A percentile compares a stretch with the other conserved stretches of the same genome.
Evolutionary conservation across 2,888 invertebrate species (phyloP).

Genomic region (Dilophus febrilis): DNA sequence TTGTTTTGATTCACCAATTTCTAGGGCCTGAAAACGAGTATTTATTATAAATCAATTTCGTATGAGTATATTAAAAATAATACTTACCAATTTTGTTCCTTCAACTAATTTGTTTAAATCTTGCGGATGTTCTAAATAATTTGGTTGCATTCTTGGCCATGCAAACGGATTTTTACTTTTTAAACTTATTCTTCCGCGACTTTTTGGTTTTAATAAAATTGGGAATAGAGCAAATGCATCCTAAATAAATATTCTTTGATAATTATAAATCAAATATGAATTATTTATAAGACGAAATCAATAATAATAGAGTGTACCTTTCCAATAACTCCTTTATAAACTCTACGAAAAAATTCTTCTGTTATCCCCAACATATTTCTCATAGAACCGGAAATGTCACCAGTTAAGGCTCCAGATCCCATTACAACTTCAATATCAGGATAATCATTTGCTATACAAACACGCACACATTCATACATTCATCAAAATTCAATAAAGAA

Average conservation of each 20-base stretch:
- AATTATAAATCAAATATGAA: not conserved
- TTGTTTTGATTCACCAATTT: not conserved
- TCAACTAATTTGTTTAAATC: constrained; percentile 59
- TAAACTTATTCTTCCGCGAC: constrained; percentile 53
- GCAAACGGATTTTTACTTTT: constrained; percentile 53
- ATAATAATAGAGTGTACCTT: no score
- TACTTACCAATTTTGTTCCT: constrained; percentile 49
- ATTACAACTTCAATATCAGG: constrained; percentile 70
- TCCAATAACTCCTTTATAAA: constrained; percentile 21
- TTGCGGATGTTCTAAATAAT: constrained; percentile 56
- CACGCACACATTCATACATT: no score
- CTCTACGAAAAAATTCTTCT: constrained; percentile 29
- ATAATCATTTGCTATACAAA: constrained; percentile 28
- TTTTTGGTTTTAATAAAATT: constrained; percentile 54
- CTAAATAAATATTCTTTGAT: constrained; percentile 12
- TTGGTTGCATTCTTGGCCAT: constrained; percentile 62
- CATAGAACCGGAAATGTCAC: constrained; percentile 51
- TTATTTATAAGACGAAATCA: no score
- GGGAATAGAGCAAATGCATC: constrained; percentile 54
- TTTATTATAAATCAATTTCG: not conserved
- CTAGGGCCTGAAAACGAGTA: not conserved
- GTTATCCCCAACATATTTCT: constrained; percentile 41
- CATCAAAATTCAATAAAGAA: no score
- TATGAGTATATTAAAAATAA: not conserved
- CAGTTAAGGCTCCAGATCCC: constrained; percentile 57